A percentile compares a stretch with the other conserved stretches of the same genome.
Evolutionary conservation across 2,113 vertebrate genomes (phyloP).

Genomic region (Indicator maculatus): DNA sequence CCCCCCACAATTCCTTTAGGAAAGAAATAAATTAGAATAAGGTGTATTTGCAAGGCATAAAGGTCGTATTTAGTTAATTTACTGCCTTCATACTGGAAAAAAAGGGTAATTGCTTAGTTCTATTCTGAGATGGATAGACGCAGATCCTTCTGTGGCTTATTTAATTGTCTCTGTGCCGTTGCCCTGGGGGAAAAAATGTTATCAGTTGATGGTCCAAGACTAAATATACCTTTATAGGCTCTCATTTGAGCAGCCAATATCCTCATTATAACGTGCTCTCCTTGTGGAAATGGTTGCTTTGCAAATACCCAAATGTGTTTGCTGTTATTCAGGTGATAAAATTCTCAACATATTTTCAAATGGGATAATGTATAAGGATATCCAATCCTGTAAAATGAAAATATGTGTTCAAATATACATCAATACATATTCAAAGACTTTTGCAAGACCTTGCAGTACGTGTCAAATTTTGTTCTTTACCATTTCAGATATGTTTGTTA

Average conservation of each 20-base stretch:
- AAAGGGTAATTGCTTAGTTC: neutral
- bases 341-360: neutral
- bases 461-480: neutral
- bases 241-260: neutral
- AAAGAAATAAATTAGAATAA: neutral
- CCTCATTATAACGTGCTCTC: neutral
- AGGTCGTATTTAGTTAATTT: neutral
- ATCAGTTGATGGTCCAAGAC: neutral
- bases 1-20: neutral
- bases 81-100: neutral
- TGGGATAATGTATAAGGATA: neutral
- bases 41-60: neutral
- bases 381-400: neutral
- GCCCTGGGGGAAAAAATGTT: neutral
- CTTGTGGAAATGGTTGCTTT: neutral
- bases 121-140: neutral
- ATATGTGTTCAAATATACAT: neutral
- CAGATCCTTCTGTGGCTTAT: neutral
- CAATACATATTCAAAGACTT: neutral
- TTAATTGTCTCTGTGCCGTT: neutral
- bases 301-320: neutral
- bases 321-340: neutral
- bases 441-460: neutral
- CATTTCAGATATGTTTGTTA: neutral
- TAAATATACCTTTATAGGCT: neutral